These are phyloP conservation scores for Delichon dasypus DNA, from an alignment of 2,797 vertebrate genomes.

Conservation along the genomic window DNA sequence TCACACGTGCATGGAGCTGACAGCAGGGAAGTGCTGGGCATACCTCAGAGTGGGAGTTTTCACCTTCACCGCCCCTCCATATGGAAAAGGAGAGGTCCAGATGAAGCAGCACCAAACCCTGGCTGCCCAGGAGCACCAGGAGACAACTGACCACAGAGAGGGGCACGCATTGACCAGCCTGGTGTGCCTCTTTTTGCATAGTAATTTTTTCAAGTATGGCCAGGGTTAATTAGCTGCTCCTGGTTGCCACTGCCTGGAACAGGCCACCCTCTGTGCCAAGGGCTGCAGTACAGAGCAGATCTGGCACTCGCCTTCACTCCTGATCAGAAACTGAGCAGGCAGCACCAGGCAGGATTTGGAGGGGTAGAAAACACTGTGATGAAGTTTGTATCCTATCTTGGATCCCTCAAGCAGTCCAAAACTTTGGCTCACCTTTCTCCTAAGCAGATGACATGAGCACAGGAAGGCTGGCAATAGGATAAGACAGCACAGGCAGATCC, in stretches of 20 bases:
- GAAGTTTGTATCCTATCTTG: neutral
- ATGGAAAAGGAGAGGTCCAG: neutral
- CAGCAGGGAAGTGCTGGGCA: neutral
- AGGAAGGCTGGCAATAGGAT: neutral
- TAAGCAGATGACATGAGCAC: neutral
- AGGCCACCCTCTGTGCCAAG: neutral
- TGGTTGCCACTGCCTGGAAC: neutral
- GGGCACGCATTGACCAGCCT: neutral
- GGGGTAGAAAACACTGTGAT: neutral
- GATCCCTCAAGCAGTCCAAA: neutral
- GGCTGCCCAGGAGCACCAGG: neutral
- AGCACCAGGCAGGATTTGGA: neutral
- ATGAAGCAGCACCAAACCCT: neutral
- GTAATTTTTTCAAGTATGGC: neutral
- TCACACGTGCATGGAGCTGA: accelerated
- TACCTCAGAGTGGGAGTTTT: neutral
- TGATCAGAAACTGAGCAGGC: neutral
- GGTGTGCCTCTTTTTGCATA: neutral
- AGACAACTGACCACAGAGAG: accelerated
- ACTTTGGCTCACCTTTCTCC: neutral
- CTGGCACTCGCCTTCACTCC: neutral
- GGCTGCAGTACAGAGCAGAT: neutral
- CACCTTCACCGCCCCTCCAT: neutral
- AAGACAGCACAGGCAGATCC: neutral
- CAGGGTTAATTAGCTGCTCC: neutral